Base-by-base conservation (phyloP, 35 echinoderm and acorn worm species). In the Apostichopus japonicus region DNA sequence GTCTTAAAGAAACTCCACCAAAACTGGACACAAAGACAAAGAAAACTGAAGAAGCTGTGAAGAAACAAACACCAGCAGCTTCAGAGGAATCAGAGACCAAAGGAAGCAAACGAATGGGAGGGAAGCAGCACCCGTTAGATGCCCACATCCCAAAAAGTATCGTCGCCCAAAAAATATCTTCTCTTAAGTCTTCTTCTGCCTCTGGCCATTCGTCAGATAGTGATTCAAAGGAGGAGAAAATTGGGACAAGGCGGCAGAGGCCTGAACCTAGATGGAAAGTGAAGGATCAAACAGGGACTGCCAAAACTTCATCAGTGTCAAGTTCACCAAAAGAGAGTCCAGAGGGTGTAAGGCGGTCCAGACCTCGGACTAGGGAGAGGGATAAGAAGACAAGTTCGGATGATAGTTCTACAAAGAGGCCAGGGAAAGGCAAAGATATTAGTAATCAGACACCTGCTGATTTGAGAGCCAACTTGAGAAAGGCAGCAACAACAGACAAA, bases 41-140 rank as follows among this genome's bases (percentile, higher is more conserved):
- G n/a, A 15, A 8, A 15, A 17, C 51, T 56, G 17, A 84, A 23
- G 53, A 55, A 15, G 1, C 22, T 14, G 56, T 56, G 25, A 23
- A 55, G 33, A 56, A 84, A 84, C 16, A 83, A 83, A 11, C 57
- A 61, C 57, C 57, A 61, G 4, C 57, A 61, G 57, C 57, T 61
- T 56, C 7, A 55, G 55, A 84, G 16, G 53, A 84, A 82, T 9
- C 10, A 44, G 16, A 82, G 27, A 51, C 79, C 23, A 56, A 82
- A 82, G 54, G 13, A 82, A 23, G n/a, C 54, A 82, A 82, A 82
- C 23, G 13, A 17, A 6, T 82, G 14, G 33, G 7, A 16, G 63
- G 86, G 8, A 89, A 89, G 62, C 86, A 89, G 33, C 86, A 89
- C 33, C 86, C 86, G 33, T 73, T 89, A 53, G 86, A 89, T 89